These are phyloP conservation scores for Bombus confusus DNA, from an alignment of 1,140 invertebrate genomes.

Conservation along the genomic window DNA sequence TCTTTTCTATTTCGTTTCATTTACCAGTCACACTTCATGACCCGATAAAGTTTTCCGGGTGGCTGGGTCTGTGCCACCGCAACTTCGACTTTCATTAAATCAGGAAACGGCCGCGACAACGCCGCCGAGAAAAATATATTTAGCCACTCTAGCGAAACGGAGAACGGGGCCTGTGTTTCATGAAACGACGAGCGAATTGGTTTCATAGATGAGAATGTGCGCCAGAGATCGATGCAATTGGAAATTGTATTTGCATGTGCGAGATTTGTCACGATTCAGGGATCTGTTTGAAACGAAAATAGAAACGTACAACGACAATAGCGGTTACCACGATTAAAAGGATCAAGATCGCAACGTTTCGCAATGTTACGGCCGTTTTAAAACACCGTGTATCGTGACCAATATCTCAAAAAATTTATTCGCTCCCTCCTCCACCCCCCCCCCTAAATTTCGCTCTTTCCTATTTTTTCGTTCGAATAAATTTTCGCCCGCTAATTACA, in stretches of 20 bases:
- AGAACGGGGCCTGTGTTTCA: not conserved
- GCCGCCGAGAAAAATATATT: not conserved
- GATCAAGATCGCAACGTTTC: too few species aligned
- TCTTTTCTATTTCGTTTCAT: conserved; percentile 50
- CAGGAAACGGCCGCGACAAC: conserved; percentile 1
- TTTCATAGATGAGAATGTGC: not conserved
- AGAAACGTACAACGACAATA: not conserved
- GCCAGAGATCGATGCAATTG: not conserved
- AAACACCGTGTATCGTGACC: too few species aligned
- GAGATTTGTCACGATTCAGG: not conserved
- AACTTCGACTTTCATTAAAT: conserved; percentile 19
- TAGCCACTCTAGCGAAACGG: not conserved
- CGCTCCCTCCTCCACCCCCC: too few species aligned
- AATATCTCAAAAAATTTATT: not conserved
- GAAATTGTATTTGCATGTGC: not conserved
- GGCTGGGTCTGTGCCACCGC: not conserved
- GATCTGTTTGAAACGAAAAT: not conserved
- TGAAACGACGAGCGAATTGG: not conserved
- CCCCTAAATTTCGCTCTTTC: not conserved
- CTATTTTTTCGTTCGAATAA: not conserved
- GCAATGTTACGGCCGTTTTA: too few species aligned
- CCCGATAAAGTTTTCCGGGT: conserved; percentile 43
- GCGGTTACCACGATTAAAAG: too few species aligned
- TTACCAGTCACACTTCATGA: conserved; percentile 52
- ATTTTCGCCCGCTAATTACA: not conserved